phyloP scores from a whole-genome alignment of 2,797 vertebrate genomes.

The Acipenser oxyrinchus region DNA sequence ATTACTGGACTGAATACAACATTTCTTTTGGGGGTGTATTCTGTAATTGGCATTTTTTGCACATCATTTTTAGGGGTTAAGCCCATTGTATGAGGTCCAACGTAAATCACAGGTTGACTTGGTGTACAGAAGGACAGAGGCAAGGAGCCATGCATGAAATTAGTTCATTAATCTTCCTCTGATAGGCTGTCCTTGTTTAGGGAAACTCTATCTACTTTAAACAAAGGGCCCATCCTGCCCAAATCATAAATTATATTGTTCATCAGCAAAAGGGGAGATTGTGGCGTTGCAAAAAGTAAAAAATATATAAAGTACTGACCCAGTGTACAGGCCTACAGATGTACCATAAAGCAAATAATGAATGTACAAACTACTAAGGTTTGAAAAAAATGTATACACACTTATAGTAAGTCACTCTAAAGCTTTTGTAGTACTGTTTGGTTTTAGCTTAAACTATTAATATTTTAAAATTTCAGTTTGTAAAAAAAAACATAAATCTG shows the following conservation, averaged over 20 bases:
- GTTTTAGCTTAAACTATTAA: too few species aligned
- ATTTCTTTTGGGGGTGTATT: too few species aligned
- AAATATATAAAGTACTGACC: too few species aligned
- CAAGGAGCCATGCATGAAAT: conserved; percentile 63
- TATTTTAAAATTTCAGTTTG: too few species aligned
- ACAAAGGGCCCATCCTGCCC: conserved; percentile 45
- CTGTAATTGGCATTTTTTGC: not conserved
- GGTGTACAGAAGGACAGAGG: conserved; percentile 52
- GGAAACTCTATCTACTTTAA: conserved; percentile 61
- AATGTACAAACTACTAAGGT: too few species aligned
- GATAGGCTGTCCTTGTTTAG: conserved; percentile 61
- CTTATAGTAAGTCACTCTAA: too few species aligned
- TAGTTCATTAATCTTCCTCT: conserved; percentile 63
- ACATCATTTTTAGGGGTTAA: conserved; percentile 42
- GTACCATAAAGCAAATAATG: too few species aligned
- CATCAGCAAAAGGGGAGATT: conserved; percentile 37
- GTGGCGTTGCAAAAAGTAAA: conserved; percentile 28
- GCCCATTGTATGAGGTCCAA: conserved; percentile 24
- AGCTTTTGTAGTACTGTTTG: too few species aligned
- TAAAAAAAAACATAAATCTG: too few species aligned
- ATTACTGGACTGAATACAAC: too few species aligned
- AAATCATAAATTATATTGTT: conserved; percentile 56
- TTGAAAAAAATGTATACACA: too few species aligned
- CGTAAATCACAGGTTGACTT: conserved; percentile 48
- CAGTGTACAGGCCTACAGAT: too few species aligned